These are phyloP conservation scores for Petrocephalus schoutedeni DNA, from an alignment of 2,797 vertebrate genomes.

Conservation along the genomic window DNA sequence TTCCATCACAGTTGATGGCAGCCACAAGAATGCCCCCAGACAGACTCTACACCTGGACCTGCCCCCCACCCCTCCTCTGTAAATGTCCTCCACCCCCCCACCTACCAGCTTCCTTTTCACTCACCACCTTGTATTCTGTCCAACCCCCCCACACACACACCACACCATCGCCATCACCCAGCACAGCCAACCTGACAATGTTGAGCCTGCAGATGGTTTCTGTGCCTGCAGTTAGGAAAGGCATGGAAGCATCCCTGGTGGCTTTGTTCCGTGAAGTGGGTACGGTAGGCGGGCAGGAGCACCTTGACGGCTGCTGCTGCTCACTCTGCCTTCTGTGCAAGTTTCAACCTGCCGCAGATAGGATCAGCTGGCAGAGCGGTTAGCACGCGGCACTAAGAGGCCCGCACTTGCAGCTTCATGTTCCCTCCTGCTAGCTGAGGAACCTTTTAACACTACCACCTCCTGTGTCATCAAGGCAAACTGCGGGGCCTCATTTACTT, in stretches of 20 bases:
- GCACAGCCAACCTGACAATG: background rate
- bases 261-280: background rate
- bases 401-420: background rate
- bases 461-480: background rate
- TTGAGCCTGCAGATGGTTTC: background rate
- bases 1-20: constrained; percentile 32
- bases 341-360: background rate
- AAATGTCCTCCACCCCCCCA: background rate
- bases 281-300: background rate
- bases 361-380: background rate
- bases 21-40: constrained; percentile 58
- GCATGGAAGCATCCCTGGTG: background rate
- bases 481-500: background rate
- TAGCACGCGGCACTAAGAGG: background rate
- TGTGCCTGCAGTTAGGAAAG: background rate
- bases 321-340: background rate
- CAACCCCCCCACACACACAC: constrained; percentile 1
- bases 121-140: background rate
- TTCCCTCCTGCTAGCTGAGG: background rate
- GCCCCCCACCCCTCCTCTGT: constrained; percentile 22
- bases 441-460: background rate
- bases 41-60: constrained; percentile 60
- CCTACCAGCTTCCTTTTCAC: constrained; percentile 16
- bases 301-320: background rate
- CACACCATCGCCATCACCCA: background rate